Evolutionary conservation across 2,113 vertebrate genomes (phyloP).

Genomic region (Aix galericulata): DNA sequence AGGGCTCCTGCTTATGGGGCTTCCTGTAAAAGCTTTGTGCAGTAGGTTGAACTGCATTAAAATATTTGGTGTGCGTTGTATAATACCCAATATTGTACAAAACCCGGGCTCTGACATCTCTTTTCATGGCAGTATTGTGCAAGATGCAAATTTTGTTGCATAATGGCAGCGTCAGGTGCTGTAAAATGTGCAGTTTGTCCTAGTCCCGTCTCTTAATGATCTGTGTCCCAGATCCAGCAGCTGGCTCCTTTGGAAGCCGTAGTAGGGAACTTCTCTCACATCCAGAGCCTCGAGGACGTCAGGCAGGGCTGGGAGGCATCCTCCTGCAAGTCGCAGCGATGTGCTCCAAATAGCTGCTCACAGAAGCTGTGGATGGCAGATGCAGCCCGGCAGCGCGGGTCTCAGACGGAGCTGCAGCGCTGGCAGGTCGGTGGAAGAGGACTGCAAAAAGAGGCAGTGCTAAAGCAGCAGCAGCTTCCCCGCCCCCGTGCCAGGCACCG

Average conservation of each 20-base stretch:
- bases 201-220: background rate
- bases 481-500: background rate
- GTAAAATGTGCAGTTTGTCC: background rate
- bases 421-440: background rate
- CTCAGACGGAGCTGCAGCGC: background rate
- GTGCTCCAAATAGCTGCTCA: background rate
- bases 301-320: background rate
- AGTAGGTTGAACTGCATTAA: background rate
- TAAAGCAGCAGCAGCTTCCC: background rate
- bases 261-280: background rate
- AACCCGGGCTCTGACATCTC: background rate
- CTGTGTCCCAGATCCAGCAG: background rate
- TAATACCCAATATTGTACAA: background rate
- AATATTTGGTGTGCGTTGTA: background rate
- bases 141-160: background rate
- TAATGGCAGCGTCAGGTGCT: background rate
- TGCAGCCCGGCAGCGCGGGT: accelerated
- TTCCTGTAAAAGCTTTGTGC: background rate
- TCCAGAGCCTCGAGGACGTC: background rate
- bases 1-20: background rate
- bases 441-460: background rate
- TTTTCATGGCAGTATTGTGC: background rate
- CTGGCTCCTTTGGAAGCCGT: background rate
- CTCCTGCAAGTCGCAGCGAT: background rate
- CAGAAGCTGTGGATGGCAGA: background rate